Base-by-base conservation (phyloP, 2,888 invertebrate genomes). In the Eudasyphora cyanicolor region DNA sequence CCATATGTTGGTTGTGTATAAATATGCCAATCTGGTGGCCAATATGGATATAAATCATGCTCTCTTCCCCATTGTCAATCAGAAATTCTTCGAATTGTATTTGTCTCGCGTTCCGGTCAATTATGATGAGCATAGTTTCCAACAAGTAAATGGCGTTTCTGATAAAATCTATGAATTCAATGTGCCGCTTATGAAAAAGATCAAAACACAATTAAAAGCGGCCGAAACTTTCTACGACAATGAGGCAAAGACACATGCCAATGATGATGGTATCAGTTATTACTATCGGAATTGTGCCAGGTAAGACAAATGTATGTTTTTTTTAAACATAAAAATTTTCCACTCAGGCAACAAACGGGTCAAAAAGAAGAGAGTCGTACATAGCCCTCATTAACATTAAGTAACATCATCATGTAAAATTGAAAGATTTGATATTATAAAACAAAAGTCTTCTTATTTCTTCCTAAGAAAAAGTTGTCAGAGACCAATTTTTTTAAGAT, bases 141-240 rank as follows among this genome's bases (percentile, higher is more conserved):
- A 89, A 67, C 84, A 88, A 32, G 86, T 86, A n/a, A 88, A 84
- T 70, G 95, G 96, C 82, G 94, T 96, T 0, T 95, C 96, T 1
- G 94, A 95, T 85, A 95, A 94, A 89, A 96, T 96, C 90, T 97
- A 96, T 88, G 95, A 95, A 85, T 94, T 94, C 1, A 93, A 95
- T 89, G 93, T 95, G 14, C 94, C 95, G 88, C 92, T 95, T 35
- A 94, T 95, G 89, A 96, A 96, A 88, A 94, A 94, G 87, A 92
- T 97, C 83, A 96, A 96, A 88, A 94, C 94, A 83, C 93, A 94
- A 77, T 90, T 97, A 5, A 94, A 94, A 83, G 95, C 95, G 73
- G 94, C 95, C 0, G 93, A 94, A 4, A 93, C 94, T 8, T 93
- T 92, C 88, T 95, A 94, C 86, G 91, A 93, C 86, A 89, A 91